Evolutionary conservation across 2,888 invertebrate genomes (phyloP).

Genomic region (Drosophila meridionalis): DNA sequence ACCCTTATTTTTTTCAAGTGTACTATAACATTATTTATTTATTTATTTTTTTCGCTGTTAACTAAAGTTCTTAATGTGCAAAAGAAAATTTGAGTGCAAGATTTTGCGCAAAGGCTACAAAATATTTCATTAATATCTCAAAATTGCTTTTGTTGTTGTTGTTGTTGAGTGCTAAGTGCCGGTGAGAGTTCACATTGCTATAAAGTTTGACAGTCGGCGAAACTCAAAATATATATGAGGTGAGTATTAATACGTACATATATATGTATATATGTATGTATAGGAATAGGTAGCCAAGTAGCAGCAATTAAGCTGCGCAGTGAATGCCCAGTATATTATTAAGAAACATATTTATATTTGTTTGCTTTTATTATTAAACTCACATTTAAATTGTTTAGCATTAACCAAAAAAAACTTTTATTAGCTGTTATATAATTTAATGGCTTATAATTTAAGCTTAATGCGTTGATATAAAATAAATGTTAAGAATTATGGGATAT

Average conservation of each 20-base stretch:
- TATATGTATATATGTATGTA: neutral
- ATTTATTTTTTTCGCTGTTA: neutral
- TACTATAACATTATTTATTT: neutral
- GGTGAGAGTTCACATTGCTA: slow-evolving; percentile 36
- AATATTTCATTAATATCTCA: neutral
- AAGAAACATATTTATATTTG: neutral
- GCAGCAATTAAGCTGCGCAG: neutral
- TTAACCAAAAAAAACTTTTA: neutral
- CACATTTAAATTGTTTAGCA: neutral
- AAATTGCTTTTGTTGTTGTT: neutral
- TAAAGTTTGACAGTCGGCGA: slow-evolving; percentile 20
- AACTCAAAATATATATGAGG: slow-evolving; percentile 4
- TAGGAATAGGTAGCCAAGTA: neutral
- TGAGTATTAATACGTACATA: neutral
- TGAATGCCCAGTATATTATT: neutral
- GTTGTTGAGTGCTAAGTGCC: slow-evolving; percentile 7
- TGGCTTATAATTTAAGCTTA: neutral
- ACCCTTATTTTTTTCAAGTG: slow-evolving; percentile 30
- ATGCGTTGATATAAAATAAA: neutral
- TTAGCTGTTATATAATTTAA: neutral
- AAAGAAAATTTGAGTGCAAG: neutral
- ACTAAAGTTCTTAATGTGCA: slow-evolving; percentile 13
- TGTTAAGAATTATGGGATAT: neutral
- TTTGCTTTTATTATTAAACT: neutral
- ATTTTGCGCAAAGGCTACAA: neutral